Conservation (phyloP, 2,113 vertebrate genomes). For the Gallinago jamesoni region DNA sequence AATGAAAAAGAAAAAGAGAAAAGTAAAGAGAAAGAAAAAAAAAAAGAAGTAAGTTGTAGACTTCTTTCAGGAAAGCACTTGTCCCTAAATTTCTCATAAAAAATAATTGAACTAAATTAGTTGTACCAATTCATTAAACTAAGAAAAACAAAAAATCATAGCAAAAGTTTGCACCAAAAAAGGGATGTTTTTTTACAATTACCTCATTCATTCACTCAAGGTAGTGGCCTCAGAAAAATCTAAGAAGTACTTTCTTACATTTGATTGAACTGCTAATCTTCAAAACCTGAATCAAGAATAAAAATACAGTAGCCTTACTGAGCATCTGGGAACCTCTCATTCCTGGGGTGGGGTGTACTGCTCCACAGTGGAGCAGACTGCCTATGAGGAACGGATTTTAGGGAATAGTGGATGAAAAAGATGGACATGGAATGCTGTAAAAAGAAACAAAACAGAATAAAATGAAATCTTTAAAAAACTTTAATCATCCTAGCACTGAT, state of each 20-base stretch:
- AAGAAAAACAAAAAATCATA: neutral
- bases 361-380: neutral
- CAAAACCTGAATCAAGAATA: neutral
- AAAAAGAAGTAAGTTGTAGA: neutral
- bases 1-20: fast-evolving
- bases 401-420: neutral
- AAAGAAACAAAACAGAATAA: neutral
- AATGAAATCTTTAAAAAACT: neutral
- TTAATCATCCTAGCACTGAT: neutral
- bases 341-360: neutral
- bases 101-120: neutral
- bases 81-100: neutral
- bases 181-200: neutral
- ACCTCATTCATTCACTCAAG: neutral
- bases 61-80: neutral
- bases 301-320: neutral
- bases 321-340: neutral
- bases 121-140: neutral
- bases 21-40: neutral
- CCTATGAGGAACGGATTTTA: neutral
- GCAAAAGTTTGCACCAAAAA: neutral
- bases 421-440: neutral
- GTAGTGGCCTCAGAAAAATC: neutral
- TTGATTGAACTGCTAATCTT: neutral
- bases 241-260: neutral